These are phyloP conservation scores for Pachyuromys duprasi DNA, from an alignment of 2,797 vertebrate genomes.

Conservation along the genomic window DNA sequence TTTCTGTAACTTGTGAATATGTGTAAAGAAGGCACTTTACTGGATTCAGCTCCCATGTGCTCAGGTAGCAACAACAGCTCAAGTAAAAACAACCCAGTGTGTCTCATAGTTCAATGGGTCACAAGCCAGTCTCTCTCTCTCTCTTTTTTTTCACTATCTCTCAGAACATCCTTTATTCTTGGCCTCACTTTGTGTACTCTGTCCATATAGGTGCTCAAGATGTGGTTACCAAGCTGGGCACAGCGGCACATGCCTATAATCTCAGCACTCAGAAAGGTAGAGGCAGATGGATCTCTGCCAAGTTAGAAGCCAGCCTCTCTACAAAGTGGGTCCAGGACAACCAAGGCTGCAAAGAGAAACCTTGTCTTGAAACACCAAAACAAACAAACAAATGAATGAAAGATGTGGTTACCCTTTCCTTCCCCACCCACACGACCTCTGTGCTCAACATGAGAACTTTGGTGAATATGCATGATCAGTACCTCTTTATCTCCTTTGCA, in stretches of 20 bases:
- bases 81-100: constrained; percentile 18
- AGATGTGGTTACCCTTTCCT: not conserved
- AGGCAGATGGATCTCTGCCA: no score
- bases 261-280: no score
- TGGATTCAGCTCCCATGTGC: not conserved
- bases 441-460: not conserved
- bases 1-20: constrained; percentile 31
- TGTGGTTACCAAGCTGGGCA: not conserved
- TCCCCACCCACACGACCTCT: not conserved
- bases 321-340: no score
- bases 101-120: constrained; percentile 35
- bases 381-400: no score
- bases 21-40: constrained; percentile 34
- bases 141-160: not conserved
- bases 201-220: constrained; percentile 22
- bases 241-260: no score
- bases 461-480: constrained; percentile 20
- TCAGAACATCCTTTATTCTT: constrained; percentile 37
- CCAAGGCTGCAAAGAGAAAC: no score
- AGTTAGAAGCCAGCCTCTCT: no score
- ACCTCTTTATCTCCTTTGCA: not conserved
- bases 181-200: constrained; percentile 1
- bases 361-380: no score
- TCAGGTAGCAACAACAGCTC: not conserved
- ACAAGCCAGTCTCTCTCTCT: constrained; percentile 16